These are phyloP conservation scores for Papilio machaon DNA, from an alignment of 1,140 invertebrate genomes.

Conservation along the genomic window DNA sequence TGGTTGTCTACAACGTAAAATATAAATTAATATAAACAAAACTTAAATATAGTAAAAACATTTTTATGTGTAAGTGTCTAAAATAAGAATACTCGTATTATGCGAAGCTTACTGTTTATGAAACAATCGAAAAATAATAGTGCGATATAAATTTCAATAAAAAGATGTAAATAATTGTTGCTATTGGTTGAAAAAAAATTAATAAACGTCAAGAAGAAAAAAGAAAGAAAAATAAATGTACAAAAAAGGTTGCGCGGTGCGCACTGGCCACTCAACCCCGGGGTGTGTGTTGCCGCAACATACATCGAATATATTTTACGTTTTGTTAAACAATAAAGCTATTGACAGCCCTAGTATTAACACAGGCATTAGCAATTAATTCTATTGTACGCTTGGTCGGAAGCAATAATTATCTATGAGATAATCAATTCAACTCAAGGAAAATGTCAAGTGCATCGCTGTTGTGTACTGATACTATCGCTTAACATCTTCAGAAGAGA, in stretches of 20 bases:
- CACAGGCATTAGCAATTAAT: not conserved
- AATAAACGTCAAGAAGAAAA: no score
- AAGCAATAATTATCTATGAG: constrained; percentile 20
- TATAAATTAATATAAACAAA: not conserved
- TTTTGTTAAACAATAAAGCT: not conserved
- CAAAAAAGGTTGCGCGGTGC: no score
- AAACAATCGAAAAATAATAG: no score
- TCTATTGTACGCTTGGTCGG: constrained; percentile 12
- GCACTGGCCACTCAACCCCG: no score
- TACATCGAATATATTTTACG: not conserved
- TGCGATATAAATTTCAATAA: no score
- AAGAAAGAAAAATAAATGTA: no score
- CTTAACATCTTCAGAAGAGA: not conserved
- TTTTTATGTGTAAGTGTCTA: not conserved
- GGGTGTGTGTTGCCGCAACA: no score
- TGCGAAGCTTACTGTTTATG: not conserved
- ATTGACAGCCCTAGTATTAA: not conserved
- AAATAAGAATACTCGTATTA: not conserved
- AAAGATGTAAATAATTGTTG: no score
- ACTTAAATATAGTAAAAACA: not conserved
- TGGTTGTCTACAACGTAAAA: not conserved
- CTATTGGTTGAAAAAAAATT: not conserved
- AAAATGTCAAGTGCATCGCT: constrained; percentile 24
- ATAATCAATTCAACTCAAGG: constrained; percentile 9
- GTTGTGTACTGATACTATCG: not conserved